Base-by-base conservation (phyloP, 1,140 invertebrate species). In the Stenopsyche tienmushanensis region DNA sequence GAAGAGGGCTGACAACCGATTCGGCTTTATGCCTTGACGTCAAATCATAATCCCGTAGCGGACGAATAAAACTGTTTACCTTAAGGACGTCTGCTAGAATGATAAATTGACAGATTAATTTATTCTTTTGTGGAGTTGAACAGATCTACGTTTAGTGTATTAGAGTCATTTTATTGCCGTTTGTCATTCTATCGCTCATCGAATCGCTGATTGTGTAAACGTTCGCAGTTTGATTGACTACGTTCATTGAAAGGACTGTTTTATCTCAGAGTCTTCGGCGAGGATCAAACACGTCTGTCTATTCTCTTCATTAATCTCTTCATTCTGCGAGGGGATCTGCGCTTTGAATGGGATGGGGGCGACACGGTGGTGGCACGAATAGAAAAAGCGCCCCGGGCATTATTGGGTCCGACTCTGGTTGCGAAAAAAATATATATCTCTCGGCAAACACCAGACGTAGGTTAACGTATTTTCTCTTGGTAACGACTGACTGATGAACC, bases 401-500 rank as follows among this genome's bases (percentile, higher is more conserved):
- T 47, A 55, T 54, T 39, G 25, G 24, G 52, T 62, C 58, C 41
- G 15, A 41, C 15, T 15, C 23, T 59, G 39, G n/a, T 7, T 21
- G 26, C 24, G 42, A 44, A 41, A 58, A 17, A 60, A 17, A 47
- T 21, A 18, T 44, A 52, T 44, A 53, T 15, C 15, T 39, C 50
- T 34, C 26, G 15, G 47, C 60, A 53, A 53, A 52, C 47, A 60
- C 55, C 55, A 66, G 55, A 53, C 49, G 57, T 50, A 39, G 34
- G 64, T 58, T 65, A 58, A 52, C 47, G 55, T 59, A 41, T 50
- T 66, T 65, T 42, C 64, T 59, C 50, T 60, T 29, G 53, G 55
- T 66, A 60, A 66, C 41, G 57, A 60, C 64, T 66, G 49, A 59
- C 64, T 66, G 57, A 66, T 53, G 64, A 53, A 60, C 58, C 64